Base-by-base conservation (phyloP, 2,113 vertebrate species). In the Piprites chloris region DNA sequence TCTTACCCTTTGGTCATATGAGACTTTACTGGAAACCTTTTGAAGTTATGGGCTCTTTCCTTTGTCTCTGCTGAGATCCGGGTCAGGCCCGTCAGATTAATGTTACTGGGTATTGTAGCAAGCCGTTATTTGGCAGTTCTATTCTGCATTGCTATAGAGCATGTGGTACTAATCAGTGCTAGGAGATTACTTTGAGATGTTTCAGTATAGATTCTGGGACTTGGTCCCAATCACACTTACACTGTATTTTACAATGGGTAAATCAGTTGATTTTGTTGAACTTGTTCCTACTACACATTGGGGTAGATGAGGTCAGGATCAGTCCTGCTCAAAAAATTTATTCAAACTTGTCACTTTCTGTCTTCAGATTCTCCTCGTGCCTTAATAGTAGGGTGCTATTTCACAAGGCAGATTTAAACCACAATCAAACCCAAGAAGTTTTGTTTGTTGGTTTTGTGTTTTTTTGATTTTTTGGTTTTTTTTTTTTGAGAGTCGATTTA, bases 81-180 rank as follows among this genome's bases (percentile, higher is more conserved):
- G 80, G 87, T 92, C 86, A 87, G 80, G n/a, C 24, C 37, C 0
- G 1, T 89, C 69, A 85, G 89, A 86, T 97, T 96, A 95, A 94
- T 87, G 79, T 96, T 87, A 30, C 87, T 66, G 89, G 69, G 71
- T 84, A 94, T 69, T 72, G 39, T 32, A 87, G 87, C 77, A 88
- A 85, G 84, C 56, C 15, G 0, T 92, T 91, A 69, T 81, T 87
- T 93, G 95, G 91, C 91, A 94, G 89, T 32, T 89, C 81, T 80
- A 78, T 49, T 93, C 94, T 91, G 71, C 2, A 2, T 85, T 97
- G 92, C 94, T 92, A 16, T 95, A 87, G 50, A 85, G 83, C 96
- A 94, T 96, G 85, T 96, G 95, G 96, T 96, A 96, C 74, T 94
- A 95, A 96, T 97, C 96, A 96, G 86, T 39, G 56, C 83, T 95